Evolutionary conservation across 2,797 vertebrate species (phyloP), one percentile per base, ranked within the genome.

Genomic region (Crocidura indochinensis): DNA sequence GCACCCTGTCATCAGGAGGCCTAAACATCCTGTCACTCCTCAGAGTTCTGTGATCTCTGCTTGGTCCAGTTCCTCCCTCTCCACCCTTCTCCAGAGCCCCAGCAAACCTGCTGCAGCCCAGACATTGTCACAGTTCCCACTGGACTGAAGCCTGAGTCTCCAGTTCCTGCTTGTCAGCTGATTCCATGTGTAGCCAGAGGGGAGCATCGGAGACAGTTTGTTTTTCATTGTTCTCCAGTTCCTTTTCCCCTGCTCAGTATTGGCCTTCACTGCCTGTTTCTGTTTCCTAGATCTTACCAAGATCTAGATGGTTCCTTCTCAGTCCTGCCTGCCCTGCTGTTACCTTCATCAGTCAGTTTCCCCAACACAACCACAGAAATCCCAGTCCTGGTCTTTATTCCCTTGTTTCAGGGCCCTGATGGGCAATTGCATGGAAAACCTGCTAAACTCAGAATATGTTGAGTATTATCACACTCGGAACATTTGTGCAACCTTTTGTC

Each of bases 201-300:
- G 60, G 82, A 85, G 49, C 92, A 81, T 19, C 53, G 53, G 60
- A 77, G 78, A 64, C 47, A 51, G 9, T 60, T 73, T 60, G 15
- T n/a, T 51, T 73, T 79, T 53, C 49, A 22, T 82, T 89, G 53
- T 75, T 79, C 71, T 82, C 22, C 62, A 46, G n/a, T 80, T 1
- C 17, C 60, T 90, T 90, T n/a, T 17, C 38, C 31, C 79, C 53
- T 78, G 49, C 53, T 87, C 69, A 78, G 60, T 9, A 60, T 84
- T 84, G 84, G 62, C 46, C 72, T 79, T 44, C 68, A 69, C 65
- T 74, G 71, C 67, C 87, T 56, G n/a, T 83, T 91, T 88, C 73
- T 0, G 4, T 71, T 90, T 87, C 74, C 53, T 67, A 68, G 60
- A 68, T 47, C 79, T 47, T n/a, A 47, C 62, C 47, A 49, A 47